These are phyloP conservation scores for Drosophila colorata DNA, from an alignment of 2,888 invertebrate genomes.

Conservation along the genomic window DNA sequence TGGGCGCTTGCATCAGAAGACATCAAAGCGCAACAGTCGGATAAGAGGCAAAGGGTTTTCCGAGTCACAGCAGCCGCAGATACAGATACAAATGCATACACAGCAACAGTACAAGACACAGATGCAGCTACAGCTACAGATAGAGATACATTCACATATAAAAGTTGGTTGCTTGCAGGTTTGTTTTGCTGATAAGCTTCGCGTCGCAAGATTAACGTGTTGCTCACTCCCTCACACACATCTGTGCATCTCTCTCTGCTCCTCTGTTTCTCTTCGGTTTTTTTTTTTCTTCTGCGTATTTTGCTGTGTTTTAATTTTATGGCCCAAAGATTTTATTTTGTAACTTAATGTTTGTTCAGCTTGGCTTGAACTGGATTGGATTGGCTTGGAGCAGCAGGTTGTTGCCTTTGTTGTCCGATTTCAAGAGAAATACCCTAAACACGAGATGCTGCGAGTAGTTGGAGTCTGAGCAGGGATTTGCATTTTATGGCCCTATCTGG, in stretches of 20 bases:
- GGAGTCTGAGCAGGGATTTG: slow-evolving; percentile 42
- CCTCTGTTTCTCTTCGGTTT: not conserved
- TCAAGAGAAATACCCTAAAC: slow-evolving; percentile 56
- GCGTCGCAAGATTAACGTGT: slow-evolving; percentile 71
- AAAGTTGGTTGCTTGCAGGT: slow-evolving; percentile 70
- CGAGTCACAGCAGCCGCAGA: slow-evolving; percentile 49
- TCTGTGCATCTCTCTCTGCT: slow-evolving; percentile 5
- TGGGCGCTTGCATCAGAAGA: slow-evolving; percentile 62
- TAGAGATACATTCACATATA: slow-evolving; percentile 69
- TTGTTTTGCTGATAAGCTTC: slow-evolving; percentile 58
- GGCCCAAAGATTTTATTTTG: slow-evolving; percentile 79
- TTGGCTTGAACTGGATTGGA: slow-evolving; percentile 44
- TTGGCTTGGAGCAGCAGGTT: slow-evolving; percentile 68
- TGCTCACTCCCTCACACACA: slow-evolving; percentile 25
- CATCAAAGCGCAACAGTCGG: slow-evolving; percentile 66
- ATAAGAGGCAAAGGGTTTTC: slow-evolving; percentile 29
- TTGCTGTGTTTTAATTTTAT: slow-evolving; percentile 73
- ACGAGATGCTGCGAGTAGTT: slow-evolving; percentile 13
- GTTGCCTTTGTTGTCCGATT: slow-evolving; percentile 34
- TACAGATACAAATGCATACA: slow-evolving; percentile 31
- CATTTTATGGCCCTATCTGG: slow-evolving; percentile 52
- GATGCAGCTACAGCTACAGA: slow-evolving; percentile 40
- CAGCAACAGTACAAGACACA: slow-evolving; percentile 32
- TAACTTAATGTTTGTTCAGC: slow-evolving; percentile 77
- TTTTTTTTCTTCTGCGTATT: slow-evolving; percentile 55